phyloP scores from a whole-genome alignment of 2,888 invertebrate species.

The Nomada hirtipes region DNA sequence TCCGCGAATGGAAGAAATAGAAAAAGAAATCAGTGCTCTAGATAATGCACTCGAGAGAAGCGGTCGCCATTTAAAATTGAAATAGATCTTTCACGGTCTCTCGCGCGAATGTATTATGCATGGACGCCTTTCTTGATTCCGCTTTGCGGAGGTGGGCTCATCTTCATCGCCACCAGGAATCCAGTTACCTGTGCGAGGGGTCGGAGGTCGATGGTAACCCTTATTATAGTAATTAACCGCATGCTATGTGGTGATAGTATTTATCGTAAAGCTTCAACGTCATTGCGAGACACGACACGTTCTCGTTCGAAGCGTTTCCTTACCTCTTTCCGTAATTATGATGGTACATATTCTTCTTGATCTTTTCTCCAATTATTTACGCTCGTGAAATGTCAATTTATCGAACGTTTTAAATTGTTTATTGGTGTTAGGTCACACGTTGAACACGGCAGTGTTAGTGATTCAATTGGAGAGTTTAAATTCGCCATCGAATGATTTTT shows the following conservation, averaged over 20 bases:
- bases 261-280: constrained; percentile 26
- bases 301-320: constrained; percentile 14
- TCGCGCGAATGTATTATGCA: constrained; percentile 37
- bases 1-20: constrained; percentile 7
- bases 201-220: constrained; percentile 50
- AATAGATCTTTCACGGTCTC: constrained; percentile 36
- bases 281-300: constrained; percentile 1
- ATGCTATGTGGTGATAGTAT: constrained; percentile 35
- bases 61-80: constrained; percentile 47
- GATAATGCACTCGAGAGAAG: constrained; percentile 15
- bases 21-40: constrained; percentile 18
- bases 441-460: no score
- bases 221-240: constrained; percentile 53
- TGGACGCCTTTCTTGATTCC: constrained; percentile 34
- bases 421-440: no score
- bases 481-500: no score
- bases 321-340: background rate
- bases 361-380: no score
- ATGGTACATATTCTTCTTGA: no score
- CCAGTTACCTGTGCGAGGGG: constrained; percentile 35
- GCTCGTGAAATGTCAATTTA: no score
- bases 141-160: constrained; percentile 22
- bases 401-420: no score
- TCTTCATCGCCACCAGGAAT: constrained; percentile 12
- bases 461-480: no score